Evolutionary conservation across 2,113 vertebrate genomes (phyloP), one percentile per base, ranked within the genome.

Genomic region (Vidua chalybeata): DNA sequence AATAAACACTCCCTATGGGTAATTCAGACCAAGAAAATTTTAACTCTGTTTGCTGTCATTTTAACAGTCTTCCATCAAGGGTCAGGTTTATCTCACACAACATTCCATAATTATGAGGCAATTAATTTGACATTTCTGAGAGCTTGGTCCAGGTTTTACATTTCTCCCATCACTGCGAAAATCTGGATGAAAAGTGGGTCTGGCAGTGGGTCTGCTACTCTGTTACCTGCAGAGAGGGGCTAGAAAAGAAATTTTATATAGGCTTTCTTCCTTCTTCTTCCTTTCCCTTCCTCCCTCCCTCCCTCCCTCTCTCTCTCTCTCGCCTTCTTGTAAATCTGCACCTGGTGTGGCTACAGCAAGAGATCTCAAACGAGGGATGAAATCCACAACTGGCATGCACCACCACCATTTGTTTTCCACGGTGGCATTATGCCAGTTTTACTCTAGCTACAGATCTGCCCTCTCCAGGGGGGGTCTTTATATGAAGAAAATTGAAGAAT

Each of bases 401-500:
- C 49, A 71, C 61, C 16, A 6, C 58, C 73, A 68, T 89, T 96
- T 84, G n/a, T 55, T 89, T 41, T 84, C 49, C 80, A 45, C 0
- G 0, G 46, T 85, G 77, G 81, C 77, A 75, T 72, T 73, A 78
- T 79, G 87, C 89, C 78, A 94, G 55, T 64, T 94, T 87, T 82
- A 58, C 54, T 91, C 54, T 71, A 93, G 1, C 81, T 93, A 69
- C 61, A 76, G 66, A 87, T 82, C 81, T 85, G 41, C 54, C 87
- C 23, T 96, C 90, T 95, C 95, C 54, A 85, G 74, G 16, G 93
- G 52, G 7, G 26, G 41, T 71, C 54, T 91, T 71, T 92, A 56
- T 84, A 79, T 73, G 49, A 94, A 69, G 69, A 79, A 96, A 95
- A 94, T 93, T 89, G 75, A 95, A 96, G 81, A 94, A 91, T 89